phyloP scores from a whole-genome alignment of 1,140 invertebrate species.

The Metopolophium dirhodum region DNA sequence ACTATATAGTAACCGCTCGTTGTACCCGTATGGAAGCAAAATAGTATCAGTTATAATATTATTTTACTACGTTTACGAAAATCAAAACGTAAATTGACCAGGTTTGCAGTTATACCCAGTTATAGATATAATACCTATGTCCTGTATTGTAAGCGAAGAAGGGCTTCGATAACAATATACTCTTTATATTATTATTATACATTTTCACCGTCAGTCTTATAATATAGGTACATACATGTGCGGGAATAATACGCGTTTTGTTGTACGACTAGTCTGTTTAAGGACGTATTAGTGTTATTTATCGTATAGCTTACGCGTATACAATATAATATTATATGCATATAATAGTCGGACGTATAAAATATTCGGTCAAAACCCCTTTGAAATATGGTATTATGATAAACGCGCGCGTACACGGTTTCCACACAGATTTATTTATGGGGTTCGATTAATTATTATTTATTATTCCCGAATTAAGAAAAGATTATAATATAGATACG shows the following conservation, averaged over 20 bases:
- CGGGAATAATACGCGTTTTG: neutral
- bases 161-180: neutral
- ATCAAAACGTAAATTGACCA: neutral
- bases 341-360: neutral
- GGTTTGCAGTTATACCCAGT: neutral
- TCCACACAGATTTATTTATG: neutral
- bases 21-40: no score
- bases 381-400: neutral
- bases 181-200: neutral
- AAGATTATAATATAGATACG: neutral
- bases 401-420: neutral
- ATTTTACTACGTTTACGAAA: no score
- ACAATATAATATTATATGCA: neutral
- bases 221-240: neutral
- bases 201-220: neutral
- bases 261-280: neutral
- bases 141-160: neutral
- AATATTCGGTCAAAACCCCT: neutral
- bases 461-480: neutral
- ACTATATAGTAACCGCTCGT: no score
- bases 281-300: neutral
- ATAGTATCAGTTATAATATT: no score
- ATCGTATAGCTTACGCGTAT: neutral
- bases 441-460: conserved; percentile 42
- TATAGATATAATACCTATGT: neutral